These are phyloP conservation scores for Blera fallax DNA, from an alignment of 2,888 invertebrate genomes.

Conservation along the genomic window DNA sequence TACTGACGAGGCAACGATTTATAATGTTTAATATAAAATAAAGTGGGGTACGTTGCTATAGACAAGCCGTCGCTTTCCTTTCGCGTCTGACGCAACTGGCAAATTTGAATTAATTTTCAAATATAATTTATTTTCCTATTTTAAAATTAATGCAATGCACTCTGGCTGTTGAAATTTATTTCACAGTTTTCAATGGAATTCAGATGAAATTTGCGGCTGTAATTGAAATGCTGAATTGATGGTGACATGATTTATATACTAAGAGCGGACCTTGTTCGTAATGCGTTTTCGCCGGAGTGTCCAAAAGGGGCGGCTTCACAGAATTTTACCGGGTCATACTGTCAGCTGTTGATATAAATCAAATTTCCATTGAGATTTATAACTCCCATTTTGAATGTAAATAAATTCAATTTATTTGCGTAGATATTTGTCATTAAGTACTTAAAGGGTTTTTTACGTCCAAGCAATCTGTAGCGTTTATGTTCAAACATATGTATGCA, in stretches of 20 bases:
- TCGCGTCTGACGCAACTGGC: not conserved
- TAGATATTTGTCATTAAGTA: not conserved
- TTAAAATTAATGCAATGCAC: slow-evolving; percentile 50
- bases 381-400: slow-evolving; percentile 47
- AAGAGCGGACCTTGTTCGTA: not conserved
- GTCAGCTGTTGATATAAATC: slow-evolving; percentile 54
- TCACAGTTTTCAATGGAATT: slow-evolving; percentile 35
- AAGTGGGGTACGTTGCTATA: not conserved
- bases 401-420: slow-evolving; percentile 19
- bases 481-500: too few species aligned
- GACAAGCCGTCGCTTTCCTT: not conserved
- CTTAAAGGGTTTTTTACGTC: not conserved
- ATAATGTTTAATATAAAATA: slow-evolving; percentile 52
- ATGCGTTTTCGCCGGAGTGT: slow-evolving; percentile 2
- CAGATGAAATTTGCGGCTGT: slow-evolving; percentile 54
- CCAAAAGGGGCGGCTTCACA: not conserved
- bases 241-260: slow-evolving; percentile 61
- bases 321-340: slow-evolving; percentile 23
- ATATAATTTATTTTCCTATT: slow-evolving; percentile 39
- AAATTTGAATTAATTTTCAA: slow-evolving; percentile 67
- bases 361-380: slow-evolving; percentile 49
- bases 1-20: slow-evolving; percentile 53
- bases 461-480: too few species aligned
- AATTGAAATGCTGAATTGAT: slow-evolving; percentile 70
- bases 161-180: slow-evolving; percentile 45